phyloP scores from a whole-genome alignment of 2,797 vertebrate species.

The Crenichthys baileyi region DNA sequence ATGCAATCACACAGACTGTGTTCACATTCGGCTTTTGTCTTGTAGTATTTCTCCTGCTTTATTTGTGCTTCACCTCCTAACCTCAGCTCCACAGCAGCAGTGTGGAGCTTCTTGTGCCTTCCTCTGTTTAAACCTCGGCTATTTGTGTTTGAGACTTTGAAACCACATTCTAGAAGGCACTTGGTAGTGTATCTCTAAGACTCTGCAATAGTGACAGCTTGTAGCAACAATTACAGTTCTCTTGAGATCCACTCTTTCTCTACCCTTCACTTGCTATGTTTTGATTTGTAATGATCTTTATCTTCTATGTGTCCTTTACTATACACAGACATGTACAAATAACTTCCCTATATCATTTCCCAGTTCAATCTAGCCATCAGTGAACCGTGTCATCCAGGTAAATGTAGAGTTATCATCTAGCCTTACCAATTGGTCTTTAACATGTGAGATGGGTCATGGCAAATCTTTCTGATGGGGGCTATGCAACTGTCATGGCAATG shows the following conservation, averaged over 20 bases:
- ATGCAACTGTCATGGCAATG: slow-evolving; percentile 73
- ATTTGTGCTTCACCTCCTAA: slow-evolving; percentile 60
- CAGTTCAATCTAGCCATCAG: slow-evolving; percentile 33
- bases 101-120: slow-evolving; percentile 48
- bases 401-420: slow-evolving; percentile 69
- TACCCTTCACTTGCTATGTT: slow-evolving; percentile 3
- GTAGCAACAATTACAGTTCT: slow-evolving; percentile 34
- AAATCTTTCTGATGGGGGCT: slow-evolving; percentile 67
- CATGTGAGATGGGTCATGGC: slow-evolving; percentile 65
- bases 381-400: slow-evolving; percentile 51
- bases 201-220: slow-evolving; percentile 31
- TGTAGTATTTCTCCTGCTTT: slow-evolving; percentile 59
- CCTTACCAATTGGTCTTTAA: slow-evolving; percentile 65
- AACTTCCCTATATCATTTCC: slow-evolving; percentile 30
- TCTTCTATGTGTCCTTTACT: slow-evolving; percentile 13
- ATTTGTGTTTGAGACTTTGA: slow-evolving; percentile 51
- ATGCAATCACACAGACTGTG: slow-evolving; percentile 74
- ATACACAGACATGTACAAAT: slow-evolving; percentile 29
- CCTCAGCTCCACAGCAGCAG: slow-evolving; percentile 42
- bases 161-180: slow-evolving; percentile 42
- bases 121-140: slow-evolving; percentile 68
- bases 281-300: slow-evolving; percentile 1
- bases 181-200: slow-evolving; percentile 46
- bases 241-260: slow-evolving; percentile 23
- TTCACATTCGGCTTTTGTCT: slow-evolving; percentile 71